Evolutionary conservation across 2,113 vertebrate genomes (phyloP).

Genomic region (Heterochromis multidens): DNA sequence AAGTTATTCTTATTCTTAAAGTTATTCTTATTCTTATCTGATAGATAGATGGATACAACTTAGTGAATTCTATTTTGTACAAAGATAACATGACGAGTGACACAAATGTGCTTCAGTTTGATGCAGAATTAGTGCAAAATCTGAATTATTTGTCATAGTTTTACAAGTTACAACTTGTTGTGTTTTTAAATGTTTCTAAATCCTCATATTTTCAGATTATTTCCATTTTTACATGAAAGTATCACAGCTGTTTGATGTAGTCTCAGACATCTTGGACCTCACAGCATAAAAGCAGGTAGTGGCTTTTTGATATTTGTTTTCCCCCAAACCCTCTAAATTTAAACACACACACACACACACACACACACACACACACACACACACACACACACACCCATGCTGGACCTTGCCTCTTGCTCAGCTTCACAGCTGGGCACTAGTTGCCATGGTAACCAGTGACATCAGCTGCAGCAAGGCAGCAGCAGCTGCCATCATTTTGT

Average conservation of each 20-base stretch:
- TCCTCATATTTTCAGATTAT: background rate
- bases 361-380: background rate
- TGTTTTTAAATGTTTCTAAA: background rate
- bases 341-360: background rate
- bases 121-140: background rate
- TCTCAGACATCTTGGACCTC: background rate
- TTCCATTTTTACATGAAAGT: background rate
- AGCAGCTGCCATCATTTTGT: conserved; percentile 62
- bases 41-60: no score
- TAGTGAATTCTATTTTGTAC: no score
- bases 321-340: background rate
- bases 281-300: background rate
- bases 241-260: background rate
- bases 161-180: background rate
- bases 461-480: conserved; percentile 70
- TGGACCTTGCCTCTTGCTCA: background rate
- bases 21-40: no score
- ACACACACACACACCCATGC: background rate
- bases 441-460: conserved; percentile 79
- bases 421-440: conserved; percentile 66
- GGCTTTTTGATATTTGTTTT: background rate
- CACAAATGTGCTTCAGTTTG: background rate
- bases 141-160: background rate
- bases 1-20: no score
- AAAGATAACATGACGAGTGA: no score